Base-by-base conservation (phyloP, 2,888 invertebrate species). In the Neocrepidodera transversa region DNA sequence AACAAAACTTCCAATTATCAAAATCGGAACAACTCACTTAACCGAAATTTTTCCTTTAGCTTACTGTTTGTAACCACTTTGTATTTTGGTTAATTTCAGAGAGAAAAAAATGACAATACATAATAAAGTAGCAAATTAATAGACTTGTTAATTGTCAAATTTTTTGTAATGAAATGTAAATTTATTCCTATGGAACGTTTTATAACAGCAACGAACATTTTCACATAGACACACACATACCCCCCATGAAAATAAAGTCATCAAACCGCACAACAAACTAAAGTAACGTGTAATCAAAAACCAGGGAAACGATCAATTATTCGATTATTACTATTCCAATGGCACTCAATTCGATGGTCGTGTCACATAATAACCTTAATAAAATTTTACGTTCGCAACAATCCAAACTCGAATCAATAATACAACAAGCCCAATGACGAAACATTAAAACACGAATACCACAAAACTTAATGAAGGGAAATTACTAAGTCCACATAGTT, bases 301-400 rank as follows among this genome's bases (percentile, higher is more conserved):
- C 68, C 67, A 69, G 70, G 70, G 70, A 67, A 73, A 70, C 70
- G 71, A 73, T 74, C 75, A 76, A 74, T 76, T 74, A 74, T 72
- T 72, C 72, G 66, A 75, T 74, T 76, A 76, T 75, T 73, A 74
- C 73, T 68, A 71, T 73, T 73, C 68, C 71, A 74, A 75, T 74
- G 71, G 72, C 73, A 71, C 71, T 72, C 71, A 70, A 73, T 74
- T 72, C 71, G 71, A 71, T 74, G 74, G 74, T 71, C 69, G 71
- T 73, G 73, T 74, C 74, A 72, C 73, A 74, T 76, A 74, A 76
- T 74, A 71, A 70, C 74, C 68, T 71, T 68, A 68, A 74, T 76
- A 76, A 76, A 76, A 76, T 76, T 76, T 76, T 75, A 76, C 75
- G 76, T 74, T 70, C 71, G 63, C 71, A 70, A 60, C 60, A 56